These are phyloP conservation scores for Leptosomus discolor DNA, from an alignment of 2,113 vertebrate genomes.

Conservation along the genomic window DNA sequence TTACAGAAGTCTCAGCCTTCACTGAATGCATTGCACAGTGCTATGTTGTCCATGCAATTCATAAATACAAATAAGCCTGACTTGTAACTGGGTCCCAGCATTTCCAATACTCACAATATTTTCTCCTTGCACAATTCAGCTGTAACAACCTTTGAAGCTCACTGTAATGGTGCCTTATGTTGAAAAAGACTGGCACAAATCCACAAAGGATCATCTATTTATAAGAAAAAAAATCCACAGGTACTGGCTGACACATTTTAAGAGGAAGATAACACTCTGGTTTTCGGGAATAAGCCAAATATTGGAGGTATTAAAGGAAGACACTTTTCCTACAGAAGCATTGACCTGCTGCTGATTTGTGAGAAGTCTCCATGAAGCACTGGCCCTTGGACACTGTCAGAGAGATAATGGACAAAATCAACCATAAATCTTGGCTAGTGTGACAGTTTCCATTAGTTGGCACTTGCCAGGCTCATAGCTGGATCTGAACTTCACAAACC, in stretches of 20 bases:
- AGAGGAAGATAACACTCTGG: background rate
- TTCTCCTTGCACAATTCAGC: background rate
- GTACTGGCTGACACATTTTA: conserved; percentile 9
- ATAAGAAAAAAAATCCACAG: background rate
- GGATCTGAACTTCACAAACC: conserved; percentile 20
- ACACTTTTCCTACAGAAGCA: background rate
- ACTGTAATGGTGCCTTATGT: background rate
- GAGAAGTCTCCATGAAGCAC: background rate
- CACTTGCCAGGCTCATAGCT: background rate
- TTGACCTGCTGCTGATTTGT: background rate
- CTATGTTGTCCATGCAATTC: background rate
- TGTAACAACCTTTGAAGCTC: background rate
- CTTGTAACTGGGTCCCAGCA: background rate
- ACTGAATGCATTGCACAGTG: background rate
- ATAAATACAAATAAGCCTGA: background rate
- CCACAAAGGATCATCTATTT: conserved; percentile 16
- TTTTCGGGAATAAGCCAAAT: conserved; percentile 16
- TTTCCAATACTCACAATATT: background rate
- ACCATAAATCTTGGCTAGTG: background rate
- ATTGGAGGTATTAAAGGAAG: background rate
- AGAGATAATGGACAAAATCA: background rate
- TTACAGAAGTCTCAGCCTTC: background rate
- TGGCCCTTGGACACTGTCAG: background rate
- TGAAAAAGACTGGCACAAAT: background rate
- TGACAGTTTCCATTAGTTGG: background rate